phyloP scores from a whole-genome alignment of 2,888 invertebrate species.

The Oxyscelio sp. region DNA sequence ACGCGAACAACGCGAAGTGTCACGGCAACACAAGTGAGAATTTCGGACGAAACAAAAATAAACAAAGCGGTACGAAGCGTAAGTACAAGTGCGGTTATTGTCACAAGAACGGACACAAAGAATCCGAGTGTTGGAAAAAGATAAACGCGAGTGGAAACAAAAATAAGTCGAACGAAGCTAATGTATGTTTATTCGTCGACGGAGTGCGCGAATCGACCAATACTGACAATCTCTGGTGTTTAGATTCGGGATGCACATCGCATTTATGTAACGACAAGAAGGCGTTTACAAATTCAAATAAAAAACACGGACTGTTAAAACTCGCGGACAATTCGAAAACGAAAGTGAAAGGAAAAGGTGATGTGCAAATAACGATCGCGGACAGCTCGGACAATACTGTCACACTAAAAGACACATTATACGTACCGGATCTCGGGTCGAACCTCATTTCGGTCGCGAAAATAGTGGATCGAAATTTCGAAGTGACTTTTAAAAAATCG shows the following conservation, averaged over 20 bases:
- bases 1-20: slow-evolving; percentile 19
- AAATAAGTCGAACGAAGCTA: no score
- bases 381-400: neutral
- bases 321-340: slow-evolving; percentile 17
- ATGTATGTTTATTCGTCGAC: neutral
- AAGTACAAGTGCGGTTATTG: slow-evolving; percentile 28
- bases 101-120: slow-evolving; percentile 21
- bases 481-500: no score
- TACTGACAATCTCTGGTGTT: slow-evolving; percentile 14
- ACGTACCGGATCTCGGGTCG: slow-evolving; percentile 19
- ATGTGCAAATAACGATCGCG: slow-evolving; percentile 1
- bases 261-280: slow-evolving; percentile 56
- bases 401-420: slow-evolving; percentile 26
- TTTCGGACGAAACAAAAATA: slow-evolving; percentile 17
- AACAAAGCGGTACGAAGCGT: slow-evolving; percentile 61
- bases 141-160: no score
- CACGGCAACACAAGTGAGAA: no score
- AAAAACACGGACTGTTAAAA: neutral
- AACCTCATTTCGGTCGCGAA: slow-evolving; percentile 41
- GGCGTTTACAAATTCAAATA: neutral
- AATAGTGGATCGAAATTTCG: slow-evolving; percentile 10
- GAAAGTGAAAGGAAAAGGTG: slow-evolving; percentile 25
- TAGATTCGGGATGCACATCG: slow-evolving; percentile 62
- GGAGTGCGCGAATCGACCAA: neutral
- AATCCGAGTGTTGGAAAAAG: slow-evolving; percentile 10